phyloP scores from a whole-genome alignment of 2,113 vertebrate species.

The Micromys minutus region DNA sequence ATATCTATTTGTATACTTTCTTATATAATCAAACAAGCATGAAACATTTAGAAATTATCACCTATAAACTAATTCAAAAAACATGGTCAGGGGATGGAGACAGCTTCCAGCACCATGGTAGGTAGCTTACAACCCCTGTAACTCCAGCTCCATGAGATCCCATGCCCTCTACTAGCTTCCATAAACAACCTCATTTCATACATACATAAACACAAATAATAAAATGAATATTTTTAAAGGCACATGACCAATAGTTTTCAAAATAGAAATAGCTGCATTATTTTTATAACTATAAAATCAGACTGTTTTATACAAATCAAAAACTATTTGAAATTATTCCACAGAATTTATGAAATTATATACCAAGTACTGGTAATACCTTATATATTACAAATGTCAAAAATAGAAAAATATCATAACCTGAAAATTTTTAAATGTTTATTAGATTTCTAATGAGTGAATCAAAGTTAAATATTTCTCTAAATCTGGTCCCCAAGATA shows the following conservation, averaged over 20 bases:
- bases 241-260: conserved; percentile 33
- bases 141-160: not conserved
- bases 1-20: not conserved
- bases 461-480: conserved; percentile 34
- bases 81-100: not conserved
- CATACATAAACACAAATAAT: not conserved
- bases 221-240: not conserved
- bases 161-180: not conserved
- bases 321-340: not conserved
- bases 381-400: conserved; percentile 29
- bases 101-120: not conserved
- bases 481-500: conserved; percentile 39
- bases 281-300: conserved; percentile 35
- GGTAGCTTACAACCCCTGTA: not conserved
- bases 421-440: not conserved
- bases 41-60: conserved; percentile 23
- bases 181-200: not conserved
- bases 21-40: conserved; percentile 18
- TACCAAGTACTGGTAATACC: not conserved
- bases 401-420: not conserved
- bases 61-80: conserved; percentile 22
- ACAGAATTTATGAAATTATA: conserved; percentile 28
- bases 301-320: conserved; percentile 23
- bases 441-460: conserved; percentile 24
- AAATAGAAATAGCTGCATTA: not conserved